Conservation (phyloP, 2,888 invertebrate species). For the Drosophila infuscata region DNA sequence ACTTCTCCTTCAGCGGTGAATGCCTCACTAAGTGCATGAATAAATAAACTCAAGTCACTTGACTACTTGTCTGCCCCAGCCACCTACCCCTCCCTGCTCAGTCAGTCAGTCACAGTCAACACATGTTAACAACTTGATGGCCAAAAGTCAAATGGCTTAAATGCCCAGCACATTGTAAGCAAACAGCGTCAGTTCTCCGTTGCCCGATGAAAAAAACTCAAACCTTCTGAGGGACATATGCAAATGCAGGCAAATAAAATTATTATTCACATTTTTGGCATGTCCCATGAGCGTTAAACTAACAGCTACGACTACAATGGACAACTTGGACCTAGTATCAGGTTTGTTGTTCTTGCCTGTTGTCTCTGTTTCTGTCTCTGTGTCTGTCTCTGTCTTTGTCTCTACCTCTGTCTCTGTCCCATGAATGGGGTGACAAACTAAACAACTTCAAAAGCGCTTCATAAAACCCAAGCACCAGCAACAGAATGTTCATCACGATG, state of each 20-base stretch:
- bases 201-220: conserved; percentile 16
- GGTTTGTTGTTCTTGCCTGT: conserved; percentile 16
- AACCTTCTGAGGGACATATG: conserved; percentile 57
- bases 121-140: conserved; percentile 79
- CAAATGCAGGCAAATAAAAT: conserved; percentile 78
- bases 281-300: conserved; percentile 80
- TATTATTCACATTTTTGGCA: conserved; percentile 80
- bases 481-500: conserved; percentile 33
- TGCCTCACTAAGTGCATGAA: conserved; percentile 78
- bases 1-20: conserved; percentile 55
- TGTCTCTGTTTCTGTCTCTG: not conserved
- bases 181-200: conserved; percentile 49
- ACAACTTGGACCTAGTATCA: conserved; percentile 58
- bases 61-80: conserved; percentile 31
- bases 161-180: conserved; percentile 75
- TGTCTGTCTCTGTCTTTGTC: not conserved
- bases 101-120: conserved; percentile 54
- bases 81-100: conserved; percentile 4
- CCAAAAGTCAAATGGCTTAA: conserved; percentile 78
- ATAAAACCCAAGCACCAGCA: conserved; percentile 56
- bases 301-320: conserved; percentile 69
- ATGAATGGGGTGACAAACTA: conserved; percentile 56
- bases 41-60: conserved; percentile 75
- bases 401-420: not conserved
- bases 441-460: conserved; percentile 59